Conservation (phyloP, 2,888 invertebrate species). For the Cheilosia vulpina region DNA sequence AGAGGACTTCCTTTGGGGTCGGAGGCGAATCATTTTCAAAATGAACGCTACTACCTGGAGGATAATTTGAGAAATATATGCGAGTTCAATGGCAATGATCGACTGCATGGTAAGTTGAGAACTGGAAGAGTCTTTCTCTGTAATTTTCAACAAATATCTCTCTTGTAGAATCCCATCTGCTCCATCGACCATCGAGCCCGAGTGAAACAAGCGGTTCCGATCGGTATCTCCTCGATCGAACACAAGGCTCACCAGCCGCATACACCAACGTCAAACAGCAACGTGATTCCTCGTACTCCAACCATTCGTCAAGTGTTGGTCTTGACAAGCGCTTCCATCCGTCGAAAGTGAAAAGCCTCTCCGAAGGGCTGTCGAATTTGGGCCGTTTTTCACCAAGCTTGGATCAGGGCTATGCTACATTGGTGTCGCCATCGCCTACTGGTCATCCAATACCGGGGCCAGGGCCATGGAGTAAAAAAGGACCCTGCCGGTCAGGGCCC, state of each 20-base stretch:
- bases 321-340: slow-evolving; percentile 81
- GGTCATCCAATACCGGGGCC: slow-evolving; percentile 79
- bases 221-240: slow-evolving; percentile 82
- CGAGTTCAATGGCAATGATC: slow-evolving; percentile 80
- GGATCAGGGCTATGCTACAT: slow-evolving; percentile 92
- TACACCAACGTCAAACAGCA: slow-evolving; percentile 78
- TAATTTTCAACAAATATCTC: background rate
- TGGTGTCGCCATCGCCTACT: slow-evolving; percentile 86
- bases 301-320: slow-evolving; percentile 76
- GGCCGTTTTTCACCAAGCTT: slow-evolving; percentile 87
- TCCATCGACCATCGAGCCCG: slow-evolving; percentile 82
- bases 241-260: slow-evolving; percentile 81
- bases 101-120: slow-evolving; percentile 79
- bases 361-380: slow-evolving; percentile 82
- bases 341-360: slow-evolving; percentile 82
- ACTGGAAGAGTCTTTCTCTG: background rate
- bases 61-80: slow-evolving; percentile 79
- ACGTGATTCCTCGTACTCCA: slow-evolving; percentile 77
- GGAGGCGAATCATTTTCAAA: slow-evolving; percentile 82
- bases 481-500: slow-evolving; percentile 82
- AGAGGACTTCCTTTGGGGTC: slow-evolving; percentile 82
- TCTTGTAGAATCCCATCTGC: slow-evolving; percentile 78
- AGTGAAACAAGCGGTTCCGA: slow-evolving; percentile 84
- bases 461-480: slow-evolving; percentile 83
- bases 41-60: slow-evolving; percentile 82